Evolutionary conservation across 2,113 vertebrate genomes (phyloP), one percentile per base, ranked within the genome.

Genomic region (Harpagus bidentatus): DNA sequence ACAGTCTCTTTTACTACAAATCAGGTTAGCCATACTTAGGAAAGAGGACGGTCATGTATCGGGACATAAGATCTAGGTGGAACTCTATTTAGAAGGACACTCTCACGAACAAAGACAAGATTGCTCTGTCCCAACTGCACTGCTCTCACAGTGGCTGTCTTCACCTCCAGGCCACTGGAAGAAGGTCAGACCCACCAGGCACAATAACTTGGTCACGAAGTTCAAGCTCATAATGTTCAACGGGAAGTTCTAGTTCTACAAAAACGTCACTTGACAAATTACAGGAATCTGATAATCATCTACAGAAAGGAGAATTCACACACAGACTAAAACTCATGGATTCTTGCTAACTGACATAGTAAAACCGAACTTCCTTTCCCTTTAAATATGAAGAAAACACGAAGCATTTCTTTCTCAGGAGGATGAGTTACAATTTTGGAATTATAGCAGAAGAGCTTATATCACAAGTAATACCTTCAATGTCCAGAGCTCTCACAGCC

Each of bases 401-500:
- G 42, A 89, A 89, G 65, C 78, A 71, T 66, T 88, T 69, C 43
- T 79, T 88, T 81, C 86, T 78, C 40, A 55, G 72, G 82, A 85
- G 50, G 16, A 29, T 43, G 59, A 66, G 43, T 43, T 58, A 58
- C 34, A 52, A 18, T 18, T 55, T 48, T 71, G 78, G 77, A 50
- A 62, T 43, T 36, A 15, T 40, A 94, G 79, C 76, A 93, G 58
- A 66, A 89, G 58, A 87, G 63, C 48, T 88, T 70, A 40, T 42
- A 55, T 78, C 10, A 20, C 53, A 53, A 32, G 40, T 26, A 23
- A 19, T 58, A 98, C 97, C 98, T 98, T 97, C 72, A 10, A 90
- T 88, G 94, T 98, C 98, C 95, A 98, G 72, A 7, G 98, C 97
- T 66, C 92, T 95, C 82, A 98, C 96, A 28, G 97, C 96, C 76